Conservation (phyloP, 2,113 vertebrate genomes). For the Pelobates fuscus region DNA sequence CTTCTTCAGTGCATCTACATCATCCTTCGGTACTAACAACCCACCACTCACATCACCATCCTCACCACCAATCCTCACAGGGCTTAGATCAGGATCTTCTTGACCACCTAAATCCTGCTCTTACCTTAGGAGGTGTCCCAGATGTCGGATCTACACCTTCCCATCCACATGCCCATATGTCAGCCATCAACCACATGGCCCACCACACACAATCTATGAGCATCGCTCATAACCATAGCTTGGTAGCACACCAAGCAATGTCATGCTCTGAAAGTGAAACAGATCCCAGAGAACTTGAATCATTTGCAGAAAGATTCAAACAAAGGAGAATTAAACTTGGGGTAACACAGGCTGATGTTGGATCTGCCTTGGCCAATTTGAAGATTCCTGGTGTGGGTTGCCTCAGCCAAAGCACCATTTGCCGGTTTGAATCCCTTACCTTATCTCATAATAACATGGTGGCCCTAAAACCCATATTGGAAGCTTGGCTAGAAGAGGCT, state of each 20-base stretch:
- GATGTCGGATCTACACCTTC: slow-evolving; percentile 83
- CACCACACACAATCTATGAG: slow-evolving; percentile 76
- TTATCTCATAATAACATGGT: slow-evolving; percentile 96
- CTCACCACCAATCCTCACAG: slow-evolving; percentile 76
- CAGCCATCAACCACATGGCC: slow-evolving; percentile 80
- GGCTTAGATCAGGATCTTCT: slow-evolving; percentile 85
- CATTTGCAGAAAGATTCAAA: slow-evolving; percentile 91
- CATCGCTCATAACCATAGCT: slow-evolving; percentile 78
- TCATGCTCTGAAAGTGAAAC: slow-evolving; percentile 77
- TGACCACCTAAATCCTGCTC: slow-evolving; percentile 81
- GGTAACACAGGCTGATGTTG: slow-evolving; percentile 90
- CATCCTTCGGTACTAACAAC: slow-evolving; percentile 86
- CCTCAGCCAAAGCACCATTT: slow-evolving; percentile 92
- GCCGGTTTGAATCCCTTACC: slow-evolving; percentile 90
- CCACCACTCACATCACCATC: slow-evolving; percentile 73
- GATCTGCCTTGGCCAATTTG: slow-evolving; percentile 86
- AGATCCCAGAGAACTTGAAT: slow-evolving; percentile 88
- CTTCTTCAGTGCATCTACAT: slow-evolving; percentile 84
- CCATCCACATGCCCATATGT: slow-evolving; percentile 85
- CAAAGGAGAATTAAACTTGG: slow-evolving; percentile 90
- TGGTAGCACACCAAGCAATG: slow-evolving; percentile 74
- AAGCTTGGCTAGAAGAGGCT: slow-evolving; percentile 92
- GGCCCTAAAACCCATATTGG: slow-evolving; percentile 89
- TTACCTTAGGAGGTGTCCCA: slow-evolving; percentile 82
- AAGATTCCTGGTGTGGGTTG: slow-evolving; percentile 92